These are phyloP conservation scores for Pteria penguin DNA, from an alignment of 2,888 invertebrate genomes.

Conservation along the genomic window DNA sequence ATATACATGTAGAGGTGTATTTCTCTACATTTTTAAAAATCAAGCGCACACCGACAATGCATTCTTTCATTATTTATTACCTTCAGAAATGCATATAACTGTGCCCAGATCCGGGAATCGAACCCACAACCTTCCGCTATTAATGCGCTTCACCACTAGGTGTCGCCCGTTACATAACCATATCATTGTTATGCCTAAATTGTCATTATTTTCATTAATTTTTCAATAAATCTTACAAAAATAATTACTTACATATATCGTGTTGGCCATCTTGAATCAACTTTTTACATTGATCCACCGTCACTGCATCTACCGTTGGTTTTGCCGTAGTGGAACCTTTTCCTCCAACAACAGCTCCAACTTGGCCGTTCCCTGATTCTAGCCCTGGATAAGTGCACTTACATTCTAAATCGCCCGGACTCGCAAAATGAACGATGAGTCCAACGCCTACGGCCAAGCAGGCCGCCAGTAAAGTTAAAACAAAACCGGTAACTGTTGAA, in stretches of 20 bases:
- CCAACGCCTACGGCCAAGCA: constrained; percentile 55
- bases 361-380: neutral
- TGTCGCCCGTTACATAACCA: too few species aligned
- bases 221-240: too few species aligned
- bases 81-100: too few species aligned
- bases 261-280: constrained; percentile 14
- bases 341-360: constrained; percentile 14
- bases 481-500: constrained; percentile 42
- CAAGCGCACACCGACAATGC: too few species aligned
- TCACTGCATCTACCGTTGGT: neutral
- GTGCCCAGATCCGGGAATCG: too few species aligned
- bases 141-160: too few species aligned
- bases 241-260: constrained; percentile 43
- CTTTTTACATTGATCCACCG: constrained; percentile 32
- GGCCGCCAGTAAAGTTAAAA: constrained; percentile 48
- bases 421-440: constrained; percentile 56
- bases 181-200: too few species aligned
- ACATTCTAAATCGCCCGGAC: constrained; percentile 75
- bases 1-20: too few species aligned
- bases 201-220: too few species aligned
- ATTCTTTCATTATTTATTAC: too few species aligned
- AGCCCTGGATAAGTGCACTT: constrained; percentile 23
- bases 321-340: neutral
- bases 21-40: too few species aligned
- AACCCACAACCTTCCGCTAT: too few species aligned